phyloP scores from a whole-genome alignment of 2,797 vertebrate genomes.

The Danionella dracula region DNA sequence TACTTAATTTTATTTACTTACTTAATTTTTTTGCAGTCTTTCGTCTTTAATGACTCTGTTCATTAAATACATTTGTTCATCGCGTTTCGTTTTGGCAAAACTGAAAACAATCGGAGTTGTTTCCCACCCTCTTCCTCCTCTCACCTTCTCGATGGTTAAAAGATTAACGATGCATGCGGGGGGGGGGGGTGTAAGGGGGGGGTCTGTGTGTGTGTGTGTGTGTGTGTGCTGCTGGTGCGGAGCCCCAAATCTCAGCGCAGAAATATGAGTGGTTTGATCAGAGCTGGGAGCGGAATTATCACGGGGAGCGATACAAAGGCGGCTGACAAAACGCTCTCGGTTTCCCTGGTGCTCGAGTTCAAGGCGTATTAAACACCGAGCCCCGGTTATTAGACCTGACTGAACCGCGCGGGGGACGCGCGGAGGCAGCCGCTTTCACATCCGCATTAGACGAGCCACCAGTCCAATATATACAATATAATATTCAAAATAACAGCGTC shows the following conservation, averaged over 20 bases:
- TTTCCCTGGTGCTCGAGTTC: conserved; percentile 43
- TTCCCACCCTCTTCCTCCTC: too few relatives aligned
- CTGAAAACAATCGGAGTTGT: too few relatives aligned
- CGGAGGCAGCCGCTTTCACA: conserved; percentile 26
- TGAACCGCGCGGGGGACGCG: conserved; percentile 25
- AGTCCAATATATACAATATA: too few relatives aligned
- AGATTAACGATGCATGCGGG: conserved; percentile 26
- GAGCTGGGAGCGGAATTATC: conserved; percentile 66
- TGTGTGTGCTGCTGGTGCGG: conserved; percentile 36
- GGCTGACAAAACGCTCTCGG: conserved; percentile 43
- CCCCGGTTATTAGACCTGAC: conserved; percentile 32
- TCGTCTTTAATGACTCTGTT: too few relatives aligned
- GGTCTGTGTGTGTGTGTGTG: too few relatives aligned
- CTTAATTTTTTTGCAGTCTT: too few relatives aligned
- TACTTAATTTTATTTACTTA: too few relatives aligned
- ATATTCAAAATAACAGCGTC: too few relatives aligned
- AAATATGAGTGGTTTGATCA: conserved; percentile 57
- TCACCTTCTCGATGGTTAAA: not conserved
- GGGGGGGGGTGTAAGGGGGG: conserved; percentile 42
- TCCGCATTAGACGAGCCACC: conserved; percentile 12
- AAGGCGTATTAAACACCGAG: conserved; percentile 47
- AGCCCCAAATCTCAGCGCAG: conserved; percentile 44
- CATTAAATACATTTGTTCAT: too few relatives aligned
- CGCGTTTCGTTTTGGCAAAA: too few relatives aligned
- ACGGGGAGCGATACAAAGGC: conserved; percentile 56